Evolutionary conservation across 2,113 vertebrate species (phyloP).

Genomic region (Amia ocellicauda): DNA sequence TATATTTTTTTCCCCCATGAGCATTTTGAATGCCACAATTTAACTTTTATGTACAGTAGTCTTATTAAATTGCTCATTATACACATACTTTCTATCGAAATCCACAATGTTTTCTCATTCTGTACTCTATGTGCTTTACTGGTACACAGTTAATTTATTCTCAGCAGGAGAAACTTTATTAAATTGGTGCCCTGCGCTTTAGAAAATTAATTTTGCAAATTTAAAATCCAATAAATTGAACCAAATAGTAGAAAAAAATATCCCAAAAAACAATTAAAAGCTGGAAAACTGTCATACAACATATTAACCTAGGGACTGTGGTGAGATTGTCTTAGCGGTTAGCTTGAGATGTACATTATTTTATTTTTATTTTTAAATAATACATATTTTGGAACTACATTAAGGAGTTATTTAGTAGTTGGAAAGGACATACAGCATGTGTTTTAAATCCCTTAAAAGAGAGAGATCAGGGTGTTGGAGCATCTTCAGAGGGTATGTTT

Average conservation of each 20-base stretch:
- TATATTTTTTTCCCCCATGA: no score
- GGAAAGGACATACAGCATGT: conserved; percentile 5
- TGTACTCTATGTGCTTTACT: conserved; percentile 3
- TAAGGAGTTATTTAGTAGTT: conserved; percentile 26
- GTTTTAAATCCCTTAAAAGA: conserved; percentile 4
- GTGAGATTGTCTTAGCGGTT: conserved; percentile 28
- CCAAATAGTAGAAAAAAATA: conserved; percentile 47
- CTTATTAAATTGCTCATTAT: conserved; percentile 45
- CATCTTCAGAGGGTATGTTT: no score
- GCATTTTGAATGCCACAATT: no score
- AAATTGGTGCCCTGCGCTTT: conserved; percentile 1
- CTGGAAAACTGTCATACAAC: conserved; percentile 26
- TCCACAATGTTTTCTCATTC: conserved; percentile 25
- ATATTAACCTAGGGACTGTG: conserved; percentile 24
- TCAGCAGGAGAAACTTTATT: background rate
- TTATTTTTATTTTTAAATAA: conserved; percentile 18
- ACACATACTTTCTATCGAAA: conserved; percentile 50
- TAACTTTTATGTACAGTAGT: conserved; percentile 2
- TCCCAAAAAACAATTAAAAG: conserved; percentile 44
- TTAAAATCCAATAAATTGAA: conserved; percentile 49
- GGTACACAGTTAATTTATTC: background rate
- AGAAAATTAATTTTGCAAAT: conserved; percentile 39
- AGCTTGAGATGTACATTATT: conserved; percentile 28
- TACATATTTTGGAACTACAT: conserved; percentile 38
- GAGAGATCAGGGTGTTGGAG: no score